phyloP scores from a whole-genome alignment of 2,888 invertebrate species.

The Nomada lathburiana region DNA sequence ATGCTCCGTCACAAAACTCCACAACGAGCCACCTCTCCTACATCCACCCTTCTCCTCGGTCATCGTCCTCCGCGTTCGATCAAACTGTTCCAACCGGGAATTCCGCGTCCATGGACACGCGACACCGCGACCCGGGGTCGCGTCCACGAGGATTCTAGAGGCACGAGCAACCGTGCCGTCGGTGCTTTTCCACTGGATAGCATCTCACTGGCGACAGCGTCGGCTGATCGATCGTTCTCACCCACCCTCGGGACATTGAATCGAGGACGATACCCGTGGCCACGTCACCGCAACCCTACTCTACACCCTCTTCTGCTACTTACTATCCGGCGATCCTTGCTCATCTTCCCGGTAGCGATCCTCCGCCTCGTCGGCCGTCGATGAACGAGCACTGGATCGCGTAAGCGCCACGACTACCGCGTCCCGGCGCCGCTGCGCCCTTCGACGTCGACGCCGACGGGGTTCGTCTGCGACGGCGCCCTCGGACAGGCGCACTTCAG shows the following conservation, averaged over 20 bases:
- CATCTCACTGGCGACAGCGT: conserved; percentile 39
- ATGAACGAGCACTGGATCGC: conserved; percentile 35
- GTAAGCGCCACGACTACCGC: conserved; percentile 41
- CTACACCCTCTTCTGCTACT: conserved; percentile 22
- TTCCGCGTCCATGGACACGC: neutral
- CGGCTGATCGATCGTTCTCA: conserved; percentile 64
- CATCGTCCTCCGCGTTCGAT: conserved; percentile 30
- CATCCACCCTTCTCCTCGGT: neutral
- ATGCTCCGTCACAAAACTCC: neutral
- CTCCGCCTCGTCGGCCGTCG: neutral
- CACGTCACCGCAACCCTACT: conserved; percentile 17
- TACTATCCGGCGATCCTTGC: conserved; percentile 47
- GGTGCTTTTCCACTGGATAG: conserved; percentile 59
- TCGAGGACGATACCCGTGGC: conserved; percentile 35
- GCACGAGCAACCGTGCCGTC: neutral
- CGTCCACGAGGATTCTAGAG: conserved; percentile 6
- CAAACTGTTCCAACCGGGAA: conserved; percentile 24
- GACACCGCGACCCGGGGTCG: neutral
- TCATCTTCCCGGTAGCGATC: conserved; percentile 46
- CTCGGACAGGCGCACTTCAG: conserved; percentile 55
- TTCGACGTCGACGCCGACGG: conserved; percentile 10
- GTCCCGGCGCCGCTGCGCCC: conserved; percentile 25
- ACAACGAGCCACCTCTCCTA: neutral
- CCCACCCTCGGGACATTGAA: conserved; percentile 47
- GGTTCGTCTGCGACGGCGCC: conserved; percentile 37